Evolutionary conservation across 2,113 vertebrate species (phyloP).

Genomic region (Passer domesticus): DNA sequence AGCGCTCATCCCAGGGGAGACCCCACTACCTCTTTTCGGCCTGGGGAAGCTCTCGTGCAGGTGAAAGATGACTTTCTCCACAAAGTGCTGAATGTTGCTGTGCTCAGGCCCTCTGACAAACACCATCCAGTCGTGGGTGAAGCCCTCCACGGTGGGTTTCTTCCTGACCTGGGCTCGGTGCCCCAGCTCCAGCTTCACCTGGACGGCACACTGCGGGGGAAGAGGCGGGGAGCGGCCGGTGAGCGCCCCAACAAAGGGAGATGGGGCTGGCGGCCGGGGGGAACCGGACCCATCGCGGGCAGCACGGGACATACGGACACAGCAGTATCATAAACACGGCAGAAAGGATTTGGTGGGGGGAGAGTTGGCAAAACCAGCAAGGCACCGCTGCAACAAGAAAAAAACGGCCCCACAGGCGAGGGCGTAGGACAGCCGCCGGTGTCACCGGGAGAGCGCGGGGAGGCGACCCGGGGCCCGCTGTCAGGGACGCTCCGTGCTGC

Average conservation of each 20-base stretch:
- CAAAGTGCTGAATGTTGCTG: conserved; percentile 98
- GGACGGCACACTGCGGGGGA: conserved; percentile 88
- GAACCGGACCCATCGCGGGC: not conserved
- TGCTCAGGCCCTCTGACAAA: conserved; percentile 96
- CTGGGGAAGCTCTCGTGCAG: conserved; percentile 97
- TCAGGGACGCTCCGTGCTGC: not conserved
- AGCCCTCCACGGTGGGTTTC: conserved; percentile 96
- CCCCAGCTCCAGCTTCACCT: conserved; percentile 98
- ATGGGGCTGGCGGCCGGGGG: not conserved
- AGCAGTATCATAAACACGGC: not conserved
- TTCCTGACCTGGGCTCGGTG: conserved; percentile 96
- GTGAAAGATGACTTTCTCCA: conserved; percentile 99
- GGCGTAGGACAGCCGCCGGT: not conserved
- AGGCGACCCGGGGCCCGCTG: not conserved
- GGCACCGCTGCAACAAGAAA: not conserved
- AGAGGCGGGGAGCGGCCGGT: conserved; percentile 36
- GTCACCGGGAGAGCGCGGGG: not conserved
- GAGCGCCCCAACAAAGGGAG: not conserved
- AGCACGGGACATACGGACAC: not conserved
- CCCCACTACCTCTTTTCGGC: conserved; percentile 89
- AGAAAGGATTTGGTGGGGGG: not conserved
- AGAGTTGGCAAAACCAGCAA: not conserved
- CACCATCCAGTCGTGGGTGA: conserved; percentile 99
- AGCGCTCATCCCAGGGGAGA: not conserved
- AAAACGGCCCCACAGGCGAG: not conserved